A percentile compares a stretch with the other conserved stretches of the same genome.
Conservation (phyloP, 1,140 invertebrate species). For the Trichonephila clavata region DNA sequence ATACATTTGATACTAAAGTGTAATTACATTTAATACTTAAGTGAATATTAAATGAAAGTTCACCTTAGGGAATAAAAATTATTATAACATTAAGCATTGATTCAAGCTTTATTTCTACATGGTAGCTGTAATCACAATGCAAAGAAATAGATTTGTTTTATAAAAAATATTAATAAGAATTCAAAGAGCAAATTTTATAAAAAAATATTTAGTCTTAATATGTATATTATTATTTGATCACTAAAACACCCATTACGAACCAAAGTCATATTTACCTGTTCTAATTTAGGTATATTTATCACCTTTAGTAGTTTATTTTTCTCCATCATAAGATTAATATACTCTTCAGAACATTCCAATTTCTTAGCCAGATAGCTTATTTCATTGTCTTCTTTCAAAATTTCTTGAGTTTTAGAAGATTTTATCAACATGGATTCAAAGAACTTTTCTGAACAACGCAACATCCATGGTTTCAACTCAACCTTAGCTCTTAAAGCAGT, state of each 20-base stretch:
- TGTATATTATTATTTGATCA: not conserved
- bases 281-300: conserved; percentile 58
- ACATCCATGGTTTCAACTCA: conserved; percentile 62
- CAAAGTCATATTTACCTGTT: conserved; percentile 45
- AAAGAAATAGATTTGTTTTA: no score
- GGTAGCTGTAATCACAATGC: no score
- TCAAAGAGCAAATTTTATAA: not conserved
- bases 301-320: conserved; percentile 40
- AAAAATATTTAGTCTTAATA: not conserved
- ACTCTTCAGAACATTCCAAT: conserved; percentile 61
- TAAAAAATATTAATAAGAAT: no score
- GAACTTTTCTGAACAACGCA: conserved; percentile 56
- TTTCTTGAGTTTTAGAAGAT: not conserved
- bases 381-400: conserved; percentile 39
- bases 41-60: no score
- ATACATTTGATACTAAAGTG: no score
- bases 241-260: no score
- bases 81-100: no score
- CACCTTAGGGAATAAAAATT: no score
- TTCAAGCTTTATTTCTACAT: no score
- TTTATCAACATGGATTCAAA: conserved; percentile 49
- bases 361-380: conserved; percentile 50
- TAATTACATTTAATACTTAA: no score
- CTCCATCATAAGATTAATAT: conserved; percentile 56
- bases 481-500: conserved; percentile 46